Conservation (phyloP, 2,888 invertebrate genomes). For the Zonitis immaculata region DNA sequence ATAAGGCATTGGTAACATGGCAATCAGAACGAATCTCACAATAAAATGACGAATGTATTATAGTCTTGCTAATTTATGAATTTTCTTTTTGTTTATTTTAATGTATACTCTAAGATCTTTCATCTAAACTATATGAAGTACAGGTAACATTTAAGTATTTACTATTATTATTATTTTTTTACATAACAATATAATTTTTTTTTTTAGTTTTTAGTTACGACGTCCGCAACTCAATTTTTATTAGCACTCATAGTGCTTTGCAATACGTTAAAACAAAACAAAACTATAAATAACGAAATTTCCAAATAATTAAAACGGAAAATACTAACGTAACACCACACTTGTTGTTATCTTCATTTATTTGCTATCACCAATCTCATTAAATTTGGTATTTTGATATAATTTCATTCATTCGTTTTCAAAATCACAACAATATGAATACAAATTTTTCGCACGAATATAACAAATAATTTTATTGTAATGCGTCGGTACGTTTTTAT, state of each 20-base stretch:
- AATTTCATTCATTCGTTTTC: neutral
- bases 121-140: conserved; percentile 55
- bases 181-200: conserved; percentile 46
- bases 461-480: conserved; percentile 37
- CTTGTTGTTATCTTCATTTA: neutral
- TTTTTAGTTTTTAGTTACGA: conserved; percentile 25
- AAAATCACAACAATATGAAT: conserved; percentile 45
- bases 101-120: conserved; percentile 15
- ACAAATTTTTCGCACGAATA: conserved; percentile 24
- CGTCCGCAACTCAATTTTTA: conserved; percentile 39
- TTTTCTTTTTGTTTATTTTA: conserved; percentile 10
- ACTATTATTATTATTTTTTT: conserved; percentile 39
- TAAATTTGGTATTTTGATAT: neutral
- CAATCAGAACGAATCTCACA: conserved; percentile 4
- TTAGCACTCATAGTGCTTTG: conserved; percentile 45
- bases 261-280: conserved; percentile 22
- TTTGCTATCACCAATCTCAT: neutral
- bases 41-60: neutral
- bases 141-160: conserved; percentile 50
- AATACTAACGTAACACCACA: conserved; percentile 32
- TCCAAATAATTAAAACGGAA: conserved; percentile 27
- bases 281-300: conserved; percentile 38
- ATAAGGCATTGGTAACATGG: conserved; percentile 4
- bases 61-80: conserved; percentile 24
- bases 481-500: conserved; percentile 2